Base-by-base conservation (phyloP, 2,888 invertebrate genomes). In the Tyria jacobaeae region DNA sequence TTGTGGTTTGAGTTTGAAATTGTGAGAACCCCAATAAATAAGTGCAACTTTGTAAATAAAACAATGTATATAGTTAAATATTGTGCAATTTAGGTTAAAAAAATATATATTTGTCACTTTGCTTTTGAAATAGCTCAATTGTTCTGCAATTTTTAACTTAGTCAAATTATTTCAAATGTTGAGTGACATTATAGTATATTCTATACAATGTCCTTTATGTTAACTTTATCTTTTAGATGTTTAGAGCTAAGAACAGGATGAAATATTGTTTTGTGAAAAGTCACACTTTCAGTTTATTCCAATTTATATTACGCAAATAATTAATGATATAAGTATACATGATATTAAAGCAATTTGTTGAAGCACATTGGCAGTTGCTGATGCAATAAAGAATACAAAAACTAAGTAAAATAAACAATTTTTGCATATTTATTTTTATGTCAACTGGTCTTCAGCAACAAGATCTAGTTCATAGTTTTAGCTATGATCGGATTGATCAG, bases 11-110 rank as follows among this genome's bases (percentile, higher is more conserved):
- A 21, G 47, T 62, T 39, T 57, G 17, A n/a, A 55, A 54, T 17
- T 37, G 37, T 39, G 25, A 55, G 54, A 60, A 47, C 9, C 15
- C 17, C 24, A 7, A 39, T 41, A 44, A 24, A 48, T 34, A 52
- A 59, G 21, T 37, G 25, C 37, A 37, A 57, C 59, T 48, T 66
- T 73, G 64, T 75, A 75, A 70, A 70, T 76, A 70, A 60, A 37
- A 66, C 31, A 21, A 51, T 68, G 64, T 73, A 71, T 35, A 68
- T 74, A 71, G 41, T 35, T 57, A 64, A 64, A 59, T 58, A 69
- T 54, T 64, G 77, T 76, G 74, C 77, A 76, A 76, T 76, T 47
- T 76, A 76, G 64, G 54, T 71, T 67, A 59, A 61, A 56, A 64
- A 47, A 60, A 52, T 58, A 31, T 55, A 39, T 60, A 64, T 55